Evolutionary conservation across 92 coral and sea anemone genomes (phyloP).

Genomic region (Chrysogorgia sp.): DNA sequence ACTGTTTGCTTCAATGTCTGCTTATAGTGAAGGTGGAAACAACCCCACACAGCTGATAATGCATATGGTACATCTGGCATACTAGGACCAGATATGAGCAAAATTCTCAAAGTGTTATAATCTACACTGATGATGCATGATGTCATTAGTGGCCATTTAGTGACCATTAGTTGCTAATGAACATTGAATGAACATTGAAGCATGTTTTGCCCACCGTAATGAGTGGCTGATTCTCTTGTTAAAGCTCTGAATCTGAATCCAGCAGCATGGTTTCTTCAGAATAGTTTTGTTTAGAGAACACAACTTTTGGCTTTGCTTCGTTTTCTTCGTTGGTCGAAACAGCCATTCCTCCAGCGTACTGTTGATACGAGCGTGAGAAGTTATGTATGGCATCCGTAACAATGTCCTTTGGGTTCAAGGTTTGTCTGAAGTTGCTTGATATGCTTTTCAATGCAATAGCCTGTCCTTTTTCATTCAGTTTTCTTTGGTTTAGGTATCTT

Average conservation of each 20-base stretch:
- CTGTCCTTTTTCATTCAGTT: conserved; percentile 87
- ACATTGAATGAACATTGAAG: too few species aligned
- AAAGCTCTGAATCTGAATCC: conserved; percentile 87
- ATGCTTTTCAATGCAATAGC: conserved; percentile 95
- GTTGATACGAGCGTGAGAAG: conserved; percentile 92
- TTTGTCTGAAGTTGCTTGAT: conserved; percentile 87
- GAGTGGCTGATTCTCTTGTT: background rate
- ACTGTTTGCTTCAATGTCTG: too few species aligned
- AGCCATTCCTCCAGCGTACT: conserved; percentile 68
- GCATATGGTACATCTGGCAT: too few species aligned
- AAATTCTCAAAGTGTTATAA: too few species aligned
- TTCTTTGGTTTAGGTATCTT: conserved; percentile 82
- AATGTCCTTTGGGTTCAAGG: conserved; percentile 94
- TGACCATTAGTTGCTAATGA: too few species aligned
- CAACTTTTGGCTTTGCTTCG: conserved; percentile 11
- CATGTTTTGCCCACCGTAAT: background rate
- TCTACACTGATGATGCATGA: too few species aligned
- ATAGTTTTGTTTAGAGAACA: conserved; percentile 53
- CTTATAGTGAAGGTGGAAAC: too few species aligned
- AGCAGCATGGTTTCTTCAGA: conserved; percentile 77
- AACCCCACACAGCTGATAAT: too few species aligned
- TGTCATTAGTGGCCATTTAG: too few species aligned
- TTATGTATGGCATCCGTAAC: conserved; percentile 98
- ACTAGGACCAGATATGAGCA: too few species aligned
- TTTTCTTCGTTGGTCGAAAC: conserved; percentile 32